These are phyloP conservation scores for Gnathonemus echidnorhynchus DNA, from an alignment of 2,113 vertebrate species.

Conservation along the genomic window DNA sequence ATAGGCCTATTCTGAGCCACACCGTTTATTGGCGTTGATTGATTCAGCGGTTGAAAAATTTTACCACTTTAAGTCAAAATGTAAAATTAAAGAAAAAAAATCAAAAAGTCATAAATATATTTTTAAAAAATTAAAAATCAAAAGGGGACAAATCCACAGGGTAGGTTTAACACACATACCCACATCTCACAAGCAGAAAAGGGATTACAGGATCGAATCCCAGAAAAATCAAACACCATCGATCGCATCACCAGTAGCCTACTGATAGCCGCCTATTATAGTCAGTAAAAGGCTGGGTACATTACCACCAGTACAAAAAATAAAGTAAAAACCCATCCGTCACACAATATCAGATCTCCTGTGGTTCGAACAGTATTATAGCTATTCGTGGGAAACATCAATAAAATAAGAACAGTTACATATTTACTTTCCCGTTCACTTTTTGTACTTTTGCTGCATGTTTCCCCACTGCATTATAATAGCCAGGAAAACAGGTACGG, in stretches of 20 bases:
- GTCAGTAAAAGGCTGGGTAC: background rate
- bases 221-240: background rate
- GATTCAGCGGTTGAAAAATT: background rate
- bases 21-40: background rate
- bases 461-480: background rate
- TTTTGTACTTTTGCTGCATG: background rate
- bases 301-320: background rate
- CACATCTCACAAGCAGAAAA: background rate
- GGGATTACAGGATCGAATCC: background rate
- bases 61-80: background rate
- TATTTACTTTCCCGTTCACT: background rate
- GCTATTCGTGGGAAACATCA: background rate
- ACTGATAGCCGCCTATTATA: background rate
- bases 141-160: background rate
- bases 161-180: background rate
- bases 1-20: background rate
- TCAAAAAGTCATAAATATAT: background rate
- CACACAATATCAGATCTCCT: background rate
- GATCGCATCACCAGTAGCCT: background rate
- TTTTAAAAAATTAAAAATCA: background rate
- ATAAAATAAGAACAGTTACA: background rate
- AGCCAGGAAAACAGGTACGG: background rate
- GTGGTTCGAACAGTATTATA: background rate
- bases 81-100: background rate
- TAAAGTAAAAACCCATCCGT: background rate